Evolutionary conservation across 2,888 invertebrate genomes (phyloP).

Genomic region (Diarsia brunnea): DNA sequence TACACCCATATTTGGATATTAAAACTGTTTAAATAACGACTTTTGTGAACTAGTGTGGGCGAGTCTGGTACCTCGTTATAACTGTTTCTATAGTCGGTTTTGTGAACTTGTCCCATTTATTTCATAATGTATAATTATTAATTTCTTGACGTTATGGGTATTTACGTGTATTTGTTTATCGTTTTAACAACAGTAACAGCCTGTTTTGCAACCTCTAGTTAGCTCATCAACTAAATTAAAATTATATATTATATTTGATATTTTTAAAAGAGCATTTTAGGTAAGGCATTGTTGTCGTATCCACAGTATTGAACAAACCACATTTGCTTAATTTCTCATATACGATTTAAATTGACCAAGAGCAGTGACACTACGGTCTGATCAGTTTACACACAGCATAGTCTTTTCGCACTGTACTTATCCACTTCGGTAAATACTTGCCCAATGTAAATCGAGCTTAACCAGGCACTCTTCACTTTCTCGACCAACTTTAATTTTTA

Average conservation of each 20-base stretch:
- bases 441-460: background rate
- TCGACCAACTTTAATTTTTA: background rate
- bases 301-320: too few species aligned
- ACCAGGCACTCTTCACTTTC: background rate
- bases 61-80: constrained; percentile 50
- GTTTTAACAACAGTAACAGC: constrained; percentile 6
- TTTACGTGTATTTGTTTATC: constrained; percentile 35
- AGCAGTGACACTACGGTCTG: background rate
- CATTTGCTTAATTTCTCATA: background rate
- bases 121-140: constrained; percentile 43
- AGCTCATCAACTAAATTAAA: background rate
- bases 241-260: too few species aligned
- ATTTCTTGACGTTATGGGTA: constrained; percentile 24
- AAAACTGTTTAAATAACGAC: constrained; percentile 56
- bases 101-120: constrained; percentile 47
- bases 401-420: background rate
- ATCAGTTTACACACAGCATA: background rate
- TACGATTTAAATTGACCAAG: background rate
- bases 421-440: background rate
- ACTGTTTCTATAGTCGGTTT: constrained; percentile 50
- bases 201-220: background rate
- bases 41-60: constrained; percentile 51
- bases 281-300: too few species aligned
- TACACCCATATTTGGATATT: constrained; percentile 62
- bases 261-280: too few species aligned